These are phyloP conservation scores for Poeciliopsis turneri DNA, from an alignment of 2,797 vertebrate genomes.

Conservation along the genomic window DNA sequence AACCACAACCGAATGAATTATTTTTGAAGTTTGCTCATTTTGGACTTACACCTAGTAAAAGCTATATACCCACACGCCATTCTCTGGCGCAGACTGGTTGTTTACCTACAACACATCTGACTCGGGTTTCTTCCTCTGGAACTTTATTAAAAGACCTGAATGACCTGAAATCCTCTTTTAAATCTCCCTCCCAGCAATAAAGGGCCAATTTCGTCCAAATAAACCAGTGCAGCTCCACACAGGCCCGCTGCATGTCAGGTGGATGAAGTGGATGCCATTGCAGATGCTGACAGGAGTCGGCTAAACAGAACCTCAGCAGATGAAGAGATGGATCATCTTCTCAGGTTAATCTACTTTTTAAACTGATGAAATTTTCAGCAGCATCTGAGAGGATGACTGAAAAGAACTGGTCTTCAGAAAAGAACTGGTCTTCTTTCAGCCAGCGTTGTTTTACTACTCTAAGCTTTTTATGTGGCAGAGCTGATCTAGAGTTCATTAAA, in stretches of 20 bases:
- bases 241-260: neutral
- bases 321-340: conserved; percentile 31
- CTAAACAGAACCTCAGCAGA: conserved; percentile 45
- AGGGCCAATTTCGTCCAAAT: conserved; percentile 40
- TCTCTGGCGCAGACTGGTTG: neutral
- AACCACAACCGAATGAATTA: conserved; percentile 7
- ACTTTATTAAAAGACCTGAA: conserved; percentile 52
- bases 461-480: neutral
- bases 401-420: conserved; percentile 3
- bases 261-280: neutral
- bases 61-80: neutral
- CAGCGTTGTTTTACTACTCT: neutral
- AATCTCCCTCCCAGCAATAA: conserved; percentile 51
- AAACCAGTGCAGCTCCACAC: conserved; percentile 29
- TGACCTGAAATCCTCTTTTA: conserved; percentile 49
- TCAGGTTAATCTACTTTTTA: conserved; percentile 22
- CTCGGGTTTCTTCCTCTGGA: conserved; percentile 31
- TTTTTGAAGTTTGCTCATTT: neutral
- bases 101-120: conserved; percentile 21
- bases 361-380: conserved; percentile 33
- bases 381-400: conserved; percentile 26
- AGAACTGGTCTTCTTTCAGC: conserved; percentile 8
- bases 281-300: conserved; percentile 4
- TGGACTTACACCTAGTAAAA: neutral
- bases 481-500: neutral